phyloP scores from a whole-genome alignment of 2,113 vertebrate species.

The Pangasianodon hypophthalmus region DNA sequence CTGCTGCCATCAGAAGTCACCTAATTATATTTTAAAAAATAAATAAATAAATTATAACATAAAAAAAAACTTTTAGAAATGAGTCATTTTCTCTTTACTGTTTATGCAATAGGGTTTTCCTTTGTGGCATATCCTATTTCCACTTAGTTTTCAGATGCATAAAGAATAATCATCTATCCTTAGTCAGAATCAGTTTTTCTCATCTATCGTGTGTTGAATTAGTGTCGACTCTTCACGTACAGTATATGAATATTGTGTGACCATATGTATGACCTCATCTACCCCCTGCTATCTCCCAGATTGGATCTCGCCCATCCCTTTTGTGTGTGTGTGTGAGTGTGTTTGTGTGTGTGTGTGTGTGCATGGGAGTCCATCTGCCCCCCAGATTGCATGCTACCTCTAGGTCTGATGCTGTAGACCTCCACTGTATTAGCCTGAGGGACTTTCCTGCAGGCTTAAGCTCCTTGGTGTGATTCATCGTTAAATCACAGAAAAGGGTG shows the following conservation, averaged over 20 bases:
- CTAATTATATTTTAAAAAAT: too few species aligned
- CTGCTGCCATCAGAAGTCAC: not conserved
- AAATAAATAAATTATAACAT: not conserved
- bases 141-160: not conserved
- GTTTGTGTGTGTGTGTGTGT: constrained; percentile 34
- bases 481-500: constrained; percentile 51
- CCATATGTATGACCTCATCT: constrained; percentile 25
- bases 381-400: constrained; percentile 40
- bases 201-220: not conserved
- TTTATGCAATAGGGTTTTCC: not conserved
- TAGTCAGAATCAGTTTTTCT: not conserved
- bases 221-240: not conserved
- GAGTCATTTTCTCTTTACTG: not conserved
- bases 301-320: not conserved
- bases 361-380: constrained; percentile 29
- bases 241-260: not conserved
- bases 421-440: constrained; percentile 43
- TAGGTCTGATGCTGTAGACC: constrained; percentile 40
- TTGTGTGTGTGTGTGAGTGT: constrained; percentile 36
- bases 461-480: constrained; percentile 50
- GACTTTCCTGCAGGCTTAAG: constrained; percentile 51
- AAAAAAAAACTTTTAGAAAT: not conserved
- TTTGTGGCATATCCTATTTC: not conserved
- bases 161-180: not conserved
- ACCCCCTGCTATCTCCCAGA: constrained; percentile 8